Base-by-base conservation (phyloP, 2,113 vertebrate genomes). In the Anas platyrhynchos region DNA sequence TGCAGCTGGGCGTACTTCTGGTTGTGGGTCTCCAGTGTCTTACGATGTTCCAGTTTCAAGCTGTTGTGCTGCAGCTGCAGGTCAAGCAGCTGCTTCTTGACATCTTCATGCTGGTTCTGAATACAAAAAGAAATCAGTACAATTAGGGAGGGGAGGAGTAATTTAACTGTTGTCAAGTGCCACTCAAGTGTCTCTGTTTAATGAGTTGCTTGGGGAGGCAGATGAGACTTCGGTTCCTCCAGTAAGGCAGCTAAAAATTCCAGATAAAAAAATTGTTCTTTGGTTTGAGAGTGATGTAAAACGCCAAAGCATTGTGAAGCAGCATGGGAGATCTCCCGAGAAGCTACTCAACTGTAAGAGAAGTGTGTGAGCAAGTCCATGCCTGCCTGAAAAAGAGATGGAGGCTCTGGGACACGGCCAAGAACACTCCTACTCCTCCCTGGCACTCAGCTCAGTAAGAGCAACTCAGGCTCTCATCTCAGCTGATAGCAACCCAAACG, bases 71-170 rank as follows among this genome's bases (percentile, higher is more conserved):
- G 97, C n/a, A 97, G 76, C 83, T 98, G 98, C 81, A 98, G 85
- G 27, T 97, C 97, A 21, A 97, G 88, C 32, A 98, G 83, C 90
- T 98, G 98, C 79, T 97, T 98, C 94, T 97, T 98, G 17, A 98
- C 88, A 12, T 98, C 98, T 0, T 97, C 97, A 1, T 98, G 97
- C 79, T 98, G 98, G 79, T 98, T 98, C 98, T 98, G 95, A 48
- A 25, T 6, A 14, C 0, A 10, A 18, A 16, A 2, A 34, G 6
- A 15, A 63, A 48, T 67, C 52, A 48, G 23, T 4, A 13, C 34
- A 4, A 54, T 16, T 27, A 16, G 9, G 59, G 59, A 73, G 44
- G 18, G 59, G 55, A 48, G 15, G 16, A 65, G 67, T 3, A 9
- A 59, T 50, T 43, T 7, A 23, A 18, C 11, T 18, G 1, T 16